Evolutionary conservation across 2,797 vertebrate species (phyloP).

Genomic region (Dallia pectoralis): DNA sequence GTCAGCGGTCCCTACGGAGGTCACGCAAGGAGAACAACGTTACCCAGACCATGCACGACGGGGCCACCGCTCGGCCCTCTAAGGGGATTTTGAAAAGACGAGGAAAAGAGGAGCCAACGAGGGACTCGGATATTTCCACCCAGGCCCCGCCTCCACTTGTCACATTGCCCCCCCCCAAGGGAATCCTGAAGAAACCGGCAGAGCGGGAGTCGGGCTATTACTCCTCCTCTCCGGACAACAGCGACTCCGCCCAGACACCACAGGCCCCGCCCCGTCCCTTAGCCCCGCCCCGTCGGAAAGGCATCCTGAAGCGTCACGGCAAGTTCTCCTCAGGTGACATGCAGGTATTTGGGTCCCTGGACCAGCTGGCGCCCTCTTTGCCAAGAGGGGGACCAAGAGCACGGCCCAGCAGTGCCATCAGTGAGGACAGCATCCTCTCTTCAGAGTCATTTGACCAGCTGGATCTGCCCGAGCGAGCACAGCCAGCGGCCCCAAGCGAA

Average conservation of each 20-base stretch:
- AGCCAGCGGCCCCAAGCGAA: constrained; percentile 37
- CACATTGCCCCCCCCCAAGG: constrained; percentile 78
- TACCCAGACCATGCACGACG: constrained; percentile 78
- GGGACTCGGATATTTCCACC: constrained; percentile 31
- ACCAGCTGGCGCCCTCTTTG: constrained; percentile 72
- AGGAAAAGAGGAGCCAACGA: constrained; percentile 61
- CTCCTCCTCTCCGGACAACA: constrained; percentile 88
- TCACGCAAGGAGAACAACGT: constrained; percentile 93
- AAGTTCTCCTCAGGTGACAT: constrained; percentile 82
- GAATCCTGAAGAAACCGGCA: constrained; percentile 88
- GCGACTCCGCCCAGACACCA: constrained; percentile 68
- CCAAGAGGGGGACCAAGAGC: constrained; percentile 41
- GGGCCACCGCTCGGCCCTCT: constrained; percentile 69
- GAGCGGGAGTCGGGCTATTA: constrained; percentile 90
- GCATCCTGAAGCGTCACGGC: constrained; percentile 88
- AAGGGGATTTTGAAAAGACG: constrained; percentile 92
- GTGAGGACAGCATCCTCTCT: constrained; percentile 96
- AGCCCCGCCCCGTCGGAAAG: constrained; percentile 69
- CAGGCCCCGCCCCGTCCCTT: constrained; percentile 43
- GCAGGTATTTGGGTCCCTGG: constrained; percentile 74
- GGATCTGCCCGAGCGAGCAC: constrained; percentile 80
- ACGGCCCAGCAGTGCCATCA: constrained; percentile 78
- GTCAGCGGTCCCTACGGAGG: constrained; percentile 90
- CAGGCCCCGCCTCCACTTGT: constrained; percentile 32
- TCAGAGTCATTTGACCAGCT: constrained; percentile 95